Evolutionary conservation across 2,797 vertebrate genomes (phyloP).

Genomic region (Erethizon dorsatum): DNA sequence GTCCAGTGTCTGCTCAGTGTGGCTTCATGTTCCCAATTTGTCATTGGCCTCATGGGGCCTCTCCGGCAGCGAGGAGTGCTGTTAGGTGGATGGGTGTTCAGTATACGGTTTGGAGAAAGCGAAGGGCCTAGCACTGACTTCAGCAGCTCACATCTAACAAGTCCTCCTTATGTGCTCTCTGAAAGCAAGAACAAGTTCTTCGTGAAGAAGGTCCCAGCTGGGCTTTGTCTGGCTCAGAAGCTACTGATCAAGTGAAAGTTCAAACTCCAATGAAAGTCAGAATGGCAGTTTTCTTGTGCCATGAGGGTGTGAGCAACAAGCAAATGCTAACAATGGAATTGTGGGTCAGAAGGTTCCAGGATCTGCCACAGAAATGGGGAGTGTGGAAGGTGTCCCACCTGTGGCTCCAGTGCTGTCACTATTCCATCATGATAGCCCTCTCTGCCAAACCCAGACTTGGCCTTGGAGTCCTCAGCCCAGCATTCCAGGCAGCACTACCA

Average conservation of each 20-base stretch:
- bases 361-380: neutral
- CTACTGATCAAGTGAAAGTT: neutral
- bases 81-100: neutral
- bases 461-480: conserved; percentile 6
- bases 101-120: neutral
- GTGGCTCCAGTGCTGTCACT: neutral
- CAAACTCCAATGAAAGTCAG: neutral
- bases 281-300: neutral
- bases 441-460: neutral
- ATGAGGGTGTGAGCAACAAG: neutral
- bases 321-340: neutral
- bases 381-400: neutral
- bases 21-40: neutral
- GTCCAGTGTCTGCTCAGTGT: neutral
- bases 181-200: conserved; percentile 29
- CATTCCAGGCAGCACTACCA: neutral
- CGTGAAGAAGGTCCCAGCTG: neutral
- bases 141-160: neutral
- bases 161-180: neutral
- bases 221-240: neutral
- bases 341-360: neutral
- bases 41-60: neutral
- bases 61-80: neutral
- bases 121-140: neutral
- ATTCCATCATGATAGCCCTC: too few relatives aligned